Evolutionary conservation across 2,888 invertebrate species (phyloP).

Genomic region (Callyntrura guangdongensis): DNA sequence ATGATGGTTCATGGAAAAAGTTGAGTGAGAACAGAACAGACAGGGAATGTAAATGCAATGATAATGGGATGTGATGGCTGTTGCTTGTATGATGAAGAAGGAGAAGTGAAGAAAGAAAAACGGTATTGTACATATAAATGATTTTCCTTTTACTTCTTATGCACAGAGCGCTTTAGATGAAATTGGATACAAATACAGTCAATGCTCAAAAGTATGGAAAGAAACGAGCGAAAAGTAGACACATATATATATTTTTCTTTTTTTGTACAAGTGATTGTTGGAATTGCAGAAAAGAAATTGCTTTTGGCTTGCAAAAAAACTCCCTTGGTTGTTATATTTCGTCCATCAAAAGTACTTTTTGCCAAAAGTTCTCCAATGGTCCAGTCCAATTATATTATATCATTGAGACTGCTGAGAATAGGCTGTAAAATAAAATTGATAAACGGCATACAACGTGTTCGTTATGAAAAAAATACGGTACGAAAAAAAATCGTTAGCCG

Average conservation of each 20-base stretch:
- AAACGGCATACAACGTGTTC: no score
- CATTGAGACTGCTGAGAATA: neutral
- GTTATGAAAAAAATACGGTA: no score
- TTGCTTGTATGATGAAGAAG: neutral
- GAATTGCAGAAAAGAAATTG: neutral
- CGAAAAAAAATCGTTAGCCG: no score
- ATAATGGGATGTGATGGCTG: conserved; percentile 46
- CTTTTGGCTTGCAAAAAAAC: neutral
- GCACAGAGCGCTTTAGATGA: neutral
- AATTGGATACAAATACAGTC: conserved; percentile 15
- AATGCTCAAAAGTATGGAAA: no score
- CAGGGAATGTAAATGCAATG: conserved; percentile 14
- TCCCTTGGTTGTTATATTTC: neutral
- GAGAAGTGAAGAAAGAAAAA: neutral
- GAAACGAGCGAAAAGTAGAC: neutral
- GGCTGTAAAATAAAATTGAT: no score
- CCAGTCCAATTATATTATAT: conserved; percentile 15
- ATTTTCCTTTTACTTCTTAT: neutral
- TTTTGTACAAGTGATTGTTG: conserved; percentile 29
- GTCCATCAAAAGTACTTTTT: neutral
- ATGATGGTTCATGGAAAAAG: neutral
- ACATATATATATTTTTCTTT: conserved; percentile 5
- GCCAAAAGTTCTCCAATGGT: neutral
- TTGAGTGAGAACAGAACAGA: conserved; percentile 12
- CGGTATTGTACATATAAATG: conserved; percentile 30